Conservation (phyloP, 2,888 invertebrate species). For the Synanthedon formicaeformis region DNA sequence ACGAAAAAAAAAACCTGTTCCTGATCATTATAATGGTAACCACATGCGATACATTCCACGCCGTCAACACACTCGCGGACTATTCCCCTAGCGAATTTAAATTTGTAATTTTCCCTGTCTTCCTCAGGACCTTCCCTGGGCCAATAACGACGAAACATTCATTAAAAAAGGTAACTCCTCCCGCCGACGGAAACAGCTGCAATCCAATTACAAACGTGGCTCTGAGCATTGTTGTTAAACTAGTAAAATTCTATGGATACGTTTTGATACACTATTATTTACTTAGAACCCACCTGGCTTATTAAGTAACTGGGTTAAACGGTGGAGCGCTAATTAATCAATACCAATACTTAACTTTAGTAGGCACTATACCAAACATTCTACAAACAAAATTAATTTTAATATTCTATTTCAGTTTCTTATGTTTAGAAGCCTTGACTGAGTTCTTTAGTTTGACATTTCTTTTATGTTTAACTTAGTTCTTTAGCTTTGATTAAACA, state of each 20-base stretch:
- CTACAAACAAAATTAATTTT: not conserved
- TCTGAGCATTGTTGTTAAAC: conserved; percentile 39
- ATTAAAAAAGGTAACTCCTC: conserved; percentile 56
- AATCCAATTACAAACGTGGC: conserved; percentile 55
- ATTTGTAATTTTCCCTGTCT: conserved; percentile 56
- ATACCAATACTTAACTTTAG: not conserved
- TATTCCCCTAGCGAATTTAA: conserved; percentile 64
- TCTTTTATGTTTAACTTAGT: too few relatives aligned
- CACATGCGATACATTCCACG: conserved; percentile 61
- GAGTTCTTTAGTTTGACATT: too few relatives aligned
- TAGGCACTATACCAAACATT: not conserved
- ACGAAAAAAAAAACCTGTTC: not conserved
- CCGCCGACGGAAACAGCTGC: conserved; percentile 67
- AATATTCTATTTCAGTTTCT: not conserved
- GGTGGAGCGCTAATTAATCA: conserved; percentile 6
- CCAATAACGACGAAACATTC: conserved; percentile 59
- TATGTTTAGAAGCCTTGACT: not conserved
- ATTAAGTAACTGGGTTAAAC: conserved; percentile 5
- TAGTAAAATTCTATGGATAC: conserved; percentile 21
- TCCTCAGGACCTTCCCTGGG: conserved; percentile 23
- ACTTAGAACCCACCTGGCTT: conserved; percentile 23
- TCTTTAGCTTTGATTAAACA: too few relatives aligned
- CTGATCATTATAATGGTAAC: conserved; percentile 12
- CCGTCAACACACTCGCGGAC: conserved; percentile 41
- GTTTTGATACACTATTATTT: conserved; percentile 16